phyloP scores from a whole-genome alignment of 1,140 invertebrate genomes.

The Cyphomyrmex costatus region DNA sequence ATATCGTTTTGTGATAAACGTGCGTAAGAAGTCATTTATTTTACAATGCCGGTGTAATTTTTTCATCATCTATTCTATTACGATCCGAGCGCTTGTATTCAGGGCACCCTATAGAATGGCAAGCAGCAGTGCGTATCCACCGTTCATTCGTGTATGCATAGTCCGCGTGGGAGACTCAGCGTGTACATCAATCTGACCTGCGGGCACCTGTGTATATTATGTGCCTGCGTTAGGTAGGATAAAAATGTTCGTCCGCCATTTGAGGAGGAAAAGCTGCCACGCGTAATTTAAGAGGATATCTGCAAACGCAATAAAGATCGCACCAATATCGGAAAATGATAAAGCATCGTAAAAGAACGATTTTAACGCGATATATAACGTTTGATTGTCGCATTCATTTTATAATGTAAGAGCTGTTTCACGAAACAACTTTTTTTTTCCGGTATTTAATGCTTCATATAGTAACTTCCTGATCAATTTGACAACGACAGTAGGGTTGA shows the following conservation, averaged over 20 bases:
- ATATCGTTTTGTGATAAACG: neutral
- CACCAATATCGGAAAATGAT: neutral
- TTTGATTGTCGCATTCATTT: neutral
- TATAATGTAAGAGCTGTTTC: neutral
- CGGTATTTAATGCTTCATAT: neutral
- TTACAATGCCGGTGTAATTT: neutral
- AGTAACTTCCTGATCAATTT: neutral
- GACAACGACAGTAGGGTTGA: neutral
- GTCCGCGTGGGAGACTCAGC: constrained; percentile 70
- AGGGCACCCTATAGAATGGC: constrained; percentile 59
- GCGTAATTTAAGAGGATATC: constrained; percentile 41
- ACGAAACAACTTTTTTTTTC: neutral
- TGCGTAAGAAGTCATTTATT: neutral
- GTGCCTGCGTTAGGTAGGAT: constrained; percentile 66
- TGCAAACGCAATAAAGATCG: constrained; percentile 29
- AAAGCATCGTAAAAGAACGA: too few relatives aligned
- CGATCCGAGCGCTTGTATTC: neutral
- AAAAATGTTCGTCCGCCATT: constrained; percentile 31
- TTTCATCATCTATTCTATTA: constrained; percentile 2
- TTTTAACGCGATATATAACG: constrained; percentile 37
- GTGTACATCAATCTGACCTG: constrained; percentile 69
- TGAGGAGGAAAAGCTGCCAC: constrained; percentile 17
- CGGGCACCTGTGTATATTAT: constrained; percentile 67
- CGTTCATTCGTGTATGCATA: constrained; percentile 70
- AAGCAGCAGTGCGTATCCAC: constrained; percentile 76